Conservation (phyloP, 2,888 invertebrate genomes). For the Muschampia plurimacula region DNA sequence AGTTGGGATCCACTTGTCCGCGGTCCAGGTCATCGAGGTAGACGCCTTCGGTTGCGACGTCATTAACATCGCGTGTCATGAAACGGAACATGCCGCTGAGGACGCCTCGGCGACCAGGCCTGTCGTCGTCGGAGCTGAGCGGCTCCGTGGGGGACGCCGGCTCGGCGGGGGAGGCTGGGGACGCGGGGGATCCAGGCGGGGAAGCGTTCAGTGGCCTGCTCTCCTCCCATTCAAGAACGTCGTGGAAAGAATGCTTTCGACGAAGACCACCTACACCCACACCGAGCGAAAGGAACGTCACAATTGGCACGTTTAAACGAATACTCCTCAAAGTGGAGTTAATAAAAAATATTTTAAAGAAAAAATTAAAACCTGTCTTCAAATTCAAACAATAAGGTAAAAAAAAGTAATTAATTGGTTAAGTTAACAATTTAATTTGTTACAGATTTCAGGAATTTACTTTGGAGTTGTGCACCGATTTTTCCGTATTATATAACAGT, state of each 20-base stretch:
- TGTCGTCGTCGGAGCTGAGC: conserved; percentile 82
- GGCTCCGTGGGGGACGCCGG: conserved; percentile 73
- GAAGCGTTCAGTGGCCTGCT: conserved; percentile 75
- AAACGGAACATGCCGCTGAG: conserved; percentile 97
- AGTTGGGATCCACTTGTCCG: conserved; percentile 97
- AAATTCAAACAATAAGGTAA: too few relatives aligned
- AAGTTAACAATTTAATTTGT: too few relatives aligned
- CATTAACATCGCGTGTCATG: conserved; percentile 85
- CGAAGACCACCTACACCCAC: conserved; percentile 81
- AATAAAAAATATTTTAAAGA: too few relatives aligned
- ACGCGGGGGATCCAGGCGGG: conserved; percentile 87
- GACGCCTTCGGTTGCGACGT: conserved; percentile 90
- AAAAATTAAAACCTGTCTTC: too few relatives aligned
- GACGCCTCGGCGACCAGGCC: conserved; percentile 87
- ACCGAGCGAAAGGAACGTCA: conserved; percentile 12
- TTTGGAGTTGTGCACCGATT: too few relatives aligned
- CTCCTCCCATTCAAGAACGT: conserved; percentile 89
- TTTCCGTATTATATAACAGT: too few relatives aligned
- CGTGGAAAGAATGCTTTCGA: conserved; percentile 93
- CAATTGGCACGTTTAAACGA: too few relatives aligned
- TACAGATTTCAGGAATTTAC: too few relatives aligned
- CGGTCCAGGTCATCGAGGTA: conserved; percentile 97
- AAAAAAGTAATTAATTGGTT: too few relatives aligned
- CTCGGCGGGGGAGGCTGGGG: conserved; percentile 60
- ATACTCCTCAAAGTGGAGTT: too few relatives aligned